Conservation (phyloP, 1,140 invertebrate species). For the Drosophila nannoptera region DNA sequence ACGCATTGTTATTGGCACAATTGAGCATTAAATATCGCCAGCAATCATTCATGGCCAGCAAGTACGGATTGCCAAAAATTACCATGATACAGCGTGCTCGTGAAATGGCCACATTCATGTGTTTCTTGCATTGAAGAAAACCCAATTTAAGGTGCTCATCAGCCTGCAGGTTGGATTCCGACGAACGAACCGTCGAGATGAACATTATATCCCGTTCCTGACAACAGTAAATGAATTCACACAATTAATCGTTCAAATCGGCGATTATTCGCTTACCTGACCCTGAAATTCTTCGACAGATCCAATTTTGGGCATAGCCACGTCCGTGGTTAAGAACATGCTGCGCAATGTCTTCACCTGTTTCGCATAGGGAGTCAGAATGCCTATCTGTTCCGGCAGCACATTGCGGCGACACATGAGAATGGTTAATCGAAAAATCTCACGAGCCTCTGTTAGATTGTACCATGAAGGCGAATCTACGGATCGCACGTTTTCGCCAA, state of each 20-base stretch:
- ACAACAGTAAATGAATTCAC: background rate
- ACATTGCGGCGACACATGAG: constrained; percentile 84
- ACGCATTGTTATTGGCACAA: constrained; percentile 83
- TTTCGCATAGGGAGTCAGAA: constrained; percentile 95
- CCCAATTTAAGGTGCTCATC: constrained; percentile 85
- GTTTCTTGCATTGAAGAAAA: constrained; percentile 87
- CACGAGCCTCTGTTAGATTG: constrained; percentile 90
- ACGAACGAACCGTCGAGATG: constrained; percentile 90
- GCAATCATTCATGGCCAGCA: constrained; percentile 84
- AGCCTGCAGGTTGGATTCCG: constrained; percentile 78
- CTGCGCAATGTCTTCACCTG: constrained; percentile 84
- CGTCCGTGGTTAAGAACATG: constrained; percentile 77
- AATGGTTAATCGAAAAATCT: constrained; percentile 81
- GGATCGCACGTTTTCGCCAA: constrained; percentile 87
- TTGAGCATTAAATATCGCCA: constrained; percentile 87
- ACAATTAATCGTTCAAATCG: background rate
- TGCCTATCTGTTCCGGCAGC: constrained; percentile 86
- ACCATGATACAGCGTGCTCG: constrained; percentile 89
- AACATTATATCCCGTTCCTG: constrained; percentile 93
- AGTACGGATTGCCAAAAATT: constrained; percentile 89
- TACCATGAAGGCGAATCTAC: constrained; percentile 92
- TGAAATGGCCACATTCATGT: constrained; percentile 93
- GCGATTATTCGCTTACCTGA: constrained; percentile 43
- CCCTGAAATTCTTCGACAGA: constrained; percentile 98
- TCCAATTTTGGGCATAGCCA: constrained; percentile 90